These are phyloP conservation scores for Enteromius afrohamiltoni DNA, from an alignment of 2,797 vertebrate species.

Conservation along the genomic window DNA sequence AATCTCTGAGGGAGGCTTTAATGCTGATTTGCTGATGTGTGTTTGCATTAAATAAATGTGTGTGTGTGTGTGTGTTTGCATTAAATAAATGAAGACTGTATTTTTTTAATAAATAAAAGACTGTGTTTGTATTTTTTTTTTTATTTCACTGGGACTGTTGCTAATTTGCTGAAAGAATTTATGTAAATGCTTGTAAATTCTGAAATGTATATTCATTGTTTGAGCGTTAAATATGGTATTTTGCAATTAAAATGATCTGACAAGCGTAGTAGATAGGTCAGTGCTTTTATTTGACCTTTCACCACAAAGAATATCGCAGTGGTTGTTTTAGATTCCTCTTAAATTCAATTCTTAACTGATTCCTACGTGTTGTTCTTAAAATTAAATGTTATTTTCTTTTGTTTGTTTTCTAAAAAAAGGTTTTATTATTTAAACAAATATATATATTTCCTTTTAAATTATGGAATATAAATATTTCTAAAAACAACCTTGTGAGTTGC, in stretches of 20 bases:
- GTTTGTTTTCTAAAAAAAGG: neutral
- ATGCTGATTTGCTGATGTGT: neutral
- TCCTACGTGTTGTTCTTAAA: neutral
- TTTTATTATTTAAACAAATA: neutral
- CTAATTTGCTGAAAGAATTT: neutral
- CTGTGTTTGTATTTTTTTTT: neutral
- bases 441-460: neutral
- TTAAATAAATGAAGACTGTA: neutral
- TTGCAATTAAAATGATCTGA: conserved; percentile 13
- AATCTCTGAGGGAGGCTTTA: neutral
- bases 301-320: neutral
- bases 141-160: neutral
- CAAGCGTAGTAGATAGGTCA: neutral
- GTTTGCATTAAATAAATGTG: conserved; percentile 4
- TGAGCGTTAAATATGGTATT: conserved; percentile 3
- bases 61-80: conserved; percentile 19
- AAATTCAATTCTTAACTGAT: neutral
- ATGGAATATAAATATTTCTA: neutral
- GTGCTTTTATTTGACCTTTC: conserved; percentile 24
- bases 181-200: neutral
- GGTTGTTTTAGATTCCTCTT: neutral
- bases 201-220: conserved; percentile 24
- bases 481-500: neutral
- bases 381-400: neutral
- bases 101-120: conserved; percentile 9